Percentiles rank a stretch among this genome's conserved stretches.
These are phyloP conservation scores for Encarsia formosa DNA, from an alignment of 2,888 invertebrate species.

Conservation along the genomic window DNA sequence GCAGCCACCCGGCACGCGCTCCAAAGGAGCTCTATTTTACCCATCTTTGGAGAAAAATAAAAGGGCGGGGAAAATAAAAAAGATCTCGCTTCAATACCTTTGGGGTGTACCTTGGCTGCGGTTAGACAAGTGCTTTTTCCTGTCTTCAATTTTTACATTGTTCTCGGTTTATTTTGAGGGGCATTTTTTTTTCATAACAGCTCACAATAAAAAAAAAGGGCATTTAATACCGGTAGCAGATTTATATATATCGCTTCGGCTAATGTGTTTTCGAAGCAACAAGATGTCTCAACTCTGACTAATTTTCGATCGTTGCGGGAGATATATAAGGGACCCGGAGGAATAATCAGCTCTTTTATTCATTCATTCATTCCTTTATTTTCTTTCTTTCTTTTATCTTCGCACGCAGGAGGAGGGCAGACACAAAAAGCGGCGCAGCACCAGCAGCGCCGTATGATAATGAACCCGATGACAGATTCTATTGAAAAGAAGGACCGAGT, in stretches of 20 bases:
- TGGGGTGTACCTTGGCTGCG: no score
- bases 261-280: no score
- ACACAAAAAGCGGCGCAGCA: not conserved
- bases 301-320: slow-evolving; percentile 21
- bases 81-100: no score
- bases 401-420: not conserved
- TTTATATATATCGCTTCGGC: no score
- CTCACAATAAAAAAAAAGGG: no score
- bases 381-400: slow-evolving; percentile 5
- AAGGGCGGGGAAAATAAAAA: slow-evolving; percentile 8
- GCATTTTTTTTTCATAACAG: no score
- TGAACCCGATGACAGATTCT: slow-evolving; percentile 22
- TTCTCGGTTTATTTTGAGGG: no score
- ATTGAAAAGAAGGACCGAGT: slow-evolving; percentile 14
- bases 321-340: slow-evolving; percentile 2
- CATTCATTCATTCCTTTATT: no score
- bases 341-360: slow-evolving; percentile 2
- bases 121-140: no score
- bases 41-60: not conserved
- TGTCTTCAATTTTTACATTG: no score
- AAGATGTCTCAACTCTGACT: slow-evolving; percentile 20
- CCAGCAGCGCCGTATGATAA: slow-evolving; percentile 13
- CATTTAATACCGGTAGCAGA: no score
- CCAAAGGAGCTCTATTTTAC: slow-evolving; percentile 8
- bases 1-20: slow-evolving; percentile 24